phyloP scores from a whole-genome alignment of 2,113 vertebrate genomes.

The Tamias sibiricus region DNA sequence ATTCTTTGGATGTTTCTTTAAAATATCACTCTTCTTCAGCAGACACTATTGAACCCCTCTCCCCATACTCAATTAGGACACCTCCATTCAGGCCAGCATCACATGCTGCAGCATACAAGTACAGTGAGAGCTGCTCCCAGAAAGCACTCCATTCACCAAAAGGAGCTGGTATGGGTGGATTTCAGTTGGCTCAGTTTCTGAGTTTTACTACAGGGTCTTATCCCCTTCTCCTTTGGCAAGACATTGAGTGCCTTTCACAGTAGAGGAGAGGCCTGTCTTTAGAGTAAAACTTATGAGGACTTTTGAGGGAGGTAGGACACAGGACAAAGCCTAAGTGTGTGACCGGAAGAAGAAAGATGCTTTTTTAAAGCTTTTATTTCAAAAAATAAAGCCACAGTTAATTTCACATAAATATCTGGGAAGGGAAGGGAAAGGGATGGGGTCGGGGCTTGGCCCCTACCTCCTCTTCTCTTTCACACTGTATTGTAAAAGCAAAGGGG shows the following conservation, averaged over 20 bases:
- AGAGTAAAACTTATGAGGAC: background rate
- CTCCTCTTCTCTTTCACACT: constrained; percentile 90
- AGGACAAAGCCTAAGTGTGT: background rate
- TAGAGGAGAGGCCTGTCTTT: background rate
- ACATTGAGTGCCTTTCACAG: background rate
- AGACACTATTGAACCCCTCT: background rate
- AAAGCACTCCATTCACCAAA: background rate
- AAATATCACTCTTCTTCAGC: background rate
- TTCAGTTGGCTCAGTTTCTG: constrained; percentile 9
- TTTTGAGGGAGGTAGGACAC: constrained; percentile 54
- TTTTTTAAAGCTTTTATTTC: constrained; percentile 86
- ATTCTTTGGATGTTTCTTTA: constrained; percentile 5
- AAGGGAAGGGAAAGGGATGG: background rate
- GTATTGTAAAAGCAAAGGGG: constrained; percentile 89
- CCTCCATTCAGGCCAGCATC: background rate
- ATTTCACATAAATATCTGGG: constrained; percentile 83
- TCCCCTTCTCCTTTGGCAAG: background rate
- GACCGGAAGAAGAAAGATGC: background rate
- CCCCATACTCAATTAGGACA: background rate
- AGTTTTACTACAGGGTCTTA: background rate
- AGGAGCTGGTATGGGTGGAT: background rate
- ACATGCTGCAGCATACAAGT: background rate
- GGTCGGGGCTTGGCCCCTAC: constrained; percentile 81
- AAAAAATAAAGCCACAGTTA: constrained; percentile 86
- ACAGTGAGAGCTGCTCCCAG: background rate